Conservation (phyloP, 2,797 vertebrate species). For the Pitangus sulphuratus region DNA sequence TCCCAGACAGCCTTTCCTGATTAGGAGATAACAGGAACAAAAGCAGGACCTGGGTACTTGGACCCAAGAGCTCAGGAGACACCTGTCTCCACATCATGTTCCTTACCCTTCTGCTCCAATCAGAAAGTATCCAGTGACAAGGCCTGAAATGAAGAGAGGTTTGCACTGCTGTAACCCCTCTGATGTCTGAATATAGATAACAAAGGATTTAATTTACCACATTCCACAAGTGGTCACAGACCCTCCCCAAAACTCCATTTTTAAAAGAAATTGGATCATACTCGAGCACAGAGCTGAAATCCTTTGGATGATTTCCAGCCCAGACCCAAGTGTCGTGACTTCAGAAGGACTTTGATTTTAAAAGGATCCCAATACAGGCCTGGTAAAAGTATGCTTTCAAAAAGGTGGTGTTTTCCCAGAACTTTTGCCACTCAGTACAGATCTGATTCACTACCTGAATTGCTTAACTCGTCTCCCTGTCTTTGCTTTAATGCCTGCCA, state of each 20-base stretch:
- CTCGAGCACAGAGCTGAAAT: background rate
- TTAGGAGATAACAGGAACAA: background rate
- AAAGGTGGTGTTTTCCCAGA: rapidly evolving
- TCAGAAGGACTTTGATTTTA: background rate
- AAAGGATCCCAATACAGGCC: background rate
- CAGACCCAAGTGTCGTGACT: background rate
- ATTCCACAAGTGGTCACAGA: background rate
- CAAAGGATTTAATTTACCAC: slow-evolving; percentile 22
- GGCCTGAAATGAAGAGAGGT: background rate
- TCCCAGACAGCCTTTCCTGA: background rate
- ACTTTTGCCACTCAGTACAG: background rate
- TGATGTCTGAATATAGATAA: background rate
- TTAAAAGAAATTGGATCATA: background rate
- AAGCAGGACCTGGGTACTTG: background rate
- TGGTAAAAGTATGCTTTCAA: background rate
- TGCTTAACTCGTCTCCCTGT: background rate
- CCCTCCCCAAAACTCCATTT: background rate
- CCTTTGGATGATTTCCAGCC: background rate
- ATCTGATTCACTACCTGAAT: background rate
- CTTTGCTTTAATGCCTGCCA: background rate
- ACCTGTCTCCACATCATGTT: background rate
- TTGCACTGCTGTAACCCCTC: background rate
- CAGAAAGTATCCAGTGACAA: slow-evolving; percentile 19
- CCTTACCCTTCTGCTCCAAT: background rate
- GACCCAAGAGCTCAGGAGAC: background rate